Base-by-base conservation (phyloP, 2,797 vertebrate genomes). In the Myiotriccus ornatus region DNA sequence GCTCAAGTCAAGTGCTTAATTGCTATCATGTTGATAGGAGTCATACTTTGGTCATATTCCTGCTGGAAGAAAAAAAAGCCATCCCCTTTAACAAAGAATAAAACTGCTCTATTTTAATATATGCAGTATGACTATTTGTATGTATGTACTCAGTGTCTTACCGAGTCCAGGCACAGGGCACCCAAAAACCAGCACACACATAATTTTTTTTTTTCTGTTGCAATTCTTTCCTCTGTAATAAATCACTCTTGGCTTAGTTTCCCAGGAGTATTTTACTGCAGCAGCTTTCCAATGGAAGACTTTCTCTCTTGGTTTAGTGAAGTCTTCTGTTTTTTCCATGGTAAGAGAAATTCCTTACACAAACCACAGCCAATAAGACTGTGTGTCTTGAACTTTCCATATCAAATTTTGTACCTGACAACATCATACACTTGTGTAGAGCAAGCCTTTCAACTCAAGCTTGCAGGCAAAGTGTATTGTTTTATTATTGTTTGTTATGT, bases 231-330 rank as follows among this genome's bases (percentile, higher is more conserved):
- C 46, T 57, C 49, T 87, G 32, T n/a, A 59, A 65, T 69, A 59
- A 84, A 60, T 65, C 9, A 27, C 52, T 57, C 32, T 35, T 28
- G 49, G 21, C 12, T 62, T 50, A 47, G n/a, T 16, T 5, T 30
- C 27, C 43, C 37, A 49, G 32, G 20, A 59, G 14, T 22, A 34
- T 78, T 77, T 71, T 80, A 57, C 56, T 65, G 25, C 46, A 78
- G 43, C 55, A 65, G 23, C 46, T 71, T 82, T 73, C 56, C 20
- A 55, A 60, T 37, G 17, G 19, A 68, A 77, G 47, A 7, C 4
- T 59, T 83, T 70, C 22, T 57, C 28, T 90, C 49, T 39, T 64
- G 30, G n/a, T 81, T 79, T 35, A 94, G 78, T 46, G n/a, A 88
- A 57, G 18, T 7, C 22, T 32, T 64, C 70, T 23, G 2, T 23